Evolutionary conservation across 2,888 invertebrate genomes (phyloP).

Genomic region (Ophioninae sp.): DNA sequence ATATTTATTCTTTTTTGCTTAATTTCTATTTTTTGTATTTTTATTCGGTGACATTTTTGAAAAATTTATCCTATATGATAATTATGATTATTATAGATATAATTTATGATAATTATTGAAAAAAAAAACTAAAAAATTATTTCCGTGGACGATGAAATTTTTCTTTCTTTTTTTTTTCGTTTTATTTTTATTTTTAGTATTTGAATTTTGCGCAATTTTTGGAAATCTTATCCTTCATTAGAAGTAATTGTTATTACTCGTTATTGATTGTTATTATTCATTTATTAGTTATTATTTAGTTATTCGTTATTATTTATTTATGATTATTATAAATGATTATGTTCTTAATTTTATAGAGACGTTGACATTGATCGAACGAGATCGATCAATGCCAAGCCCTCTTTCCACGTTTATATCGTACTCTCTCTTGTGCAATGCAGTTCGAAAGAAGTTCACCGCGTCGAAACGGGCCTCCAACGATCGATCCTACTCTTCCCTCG

Average conservation of each 20-base stretch:
- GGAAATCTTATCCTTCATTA: too few relatives aligned
- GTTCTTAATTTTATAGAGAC: background rate
- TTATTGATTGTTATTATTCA: background rate
- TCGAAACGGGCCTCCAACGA: slow-evolving; percentile 44
- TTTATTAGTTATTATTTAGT: background rate
- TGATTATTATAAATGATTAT: background rate
- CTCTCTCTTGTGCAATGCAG: slow-evolving; percentile 57
- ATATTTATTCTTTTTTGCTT: too few relatives aligned
- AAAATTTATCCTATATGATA: too few relatives aligned
- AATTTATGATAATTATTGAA: too few relatives aligned
- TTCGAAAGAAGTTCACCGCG: slow-evolving; percentile 42
- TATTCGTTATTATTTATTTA: background rate
- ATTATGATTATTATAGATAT: too few relatives aligned
- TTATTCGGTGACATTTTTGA: too few relatives aligned
- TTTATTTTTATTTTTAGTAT: too few relatives aligned
- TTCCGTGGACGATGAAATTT: too few relatives aligned
- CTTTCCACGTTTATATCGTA: slow-evolving; percentile 36
- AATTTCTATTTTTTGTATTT: too few relatives aligned
- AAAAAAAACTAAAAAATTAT: too few relatives aligned
- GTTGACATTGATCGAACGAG: slow-evolving; percentile 3
- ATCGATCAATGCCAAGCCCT: slow-evolving; percentile 56
- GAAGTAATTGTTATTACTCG: background rate
- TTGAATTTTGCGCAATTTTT: too few relatives aligned
- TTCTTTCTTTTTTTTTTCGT: too few relatives aligned
- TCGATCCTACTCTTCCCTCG: slow-evolving; percentile 56